Evolutionary conservation across 35 echinoderm and acorn worm genomes (phyloP), one percentile per base, ranked within the genome.

Genomic region (Heliocidaris tuberculata): DNA sequence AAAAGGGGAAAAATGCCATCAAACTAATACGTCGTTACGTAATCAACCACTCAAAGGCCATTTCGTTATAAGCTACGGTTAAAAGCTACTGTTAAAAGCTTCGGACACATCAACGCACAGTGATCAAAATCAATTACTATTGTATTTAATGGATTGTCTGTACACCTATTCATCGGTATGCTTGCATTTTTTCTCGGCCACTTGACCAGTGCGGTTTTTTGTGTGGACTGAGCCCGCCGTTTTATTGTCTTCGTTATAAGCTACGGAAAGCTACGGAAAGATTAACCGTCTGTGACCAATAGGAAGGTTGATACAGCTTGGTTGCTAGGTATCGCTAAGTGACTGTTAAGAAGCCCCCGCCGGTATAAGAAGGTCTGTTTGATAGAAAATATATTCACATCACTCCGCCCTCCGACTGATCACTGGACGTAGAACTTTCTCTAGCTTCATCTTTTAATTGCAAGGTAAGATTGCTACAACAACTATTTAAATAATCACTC

Each of bases 21-120:
- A 42, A 42, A 42, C 35, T 42, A n/a, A 78, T 78, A 11, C 52
- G 19, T 78, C 87, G 19, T 89, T 89, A 89, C 29, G 87, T 89
- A 89, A 89, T 32, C 31, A 89, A 89, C 31, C 65, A 7, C 21
- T n/a, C 27, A 3, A 42, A 85, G 15, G 70, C 70, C 0, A 19
- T 19, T 85, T 15, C 70, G n/a, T 85, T 85, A 85, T 19, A 19
- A 19, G 70, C 15, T 85, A 19, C 31, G 59, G 91, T 93, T 49
- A 93, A 29, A 93, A 93, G 91, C 50, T 93, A 93, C 21, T 29
- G 91, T 59, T 93, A 56, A 24, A 93, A 93, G 91, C 91, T 59
- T 59, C 91, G 13, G 9, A 5, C 17, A 5, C 13, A 15, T 30
- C 13, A 10, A 48, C 15, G 91, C 13, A 30, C 8, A 48, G 16